phyloP scores from a whole-genome alignment of 2,888 invertebrate genomes.

The Plebejus melissa region DNA sequence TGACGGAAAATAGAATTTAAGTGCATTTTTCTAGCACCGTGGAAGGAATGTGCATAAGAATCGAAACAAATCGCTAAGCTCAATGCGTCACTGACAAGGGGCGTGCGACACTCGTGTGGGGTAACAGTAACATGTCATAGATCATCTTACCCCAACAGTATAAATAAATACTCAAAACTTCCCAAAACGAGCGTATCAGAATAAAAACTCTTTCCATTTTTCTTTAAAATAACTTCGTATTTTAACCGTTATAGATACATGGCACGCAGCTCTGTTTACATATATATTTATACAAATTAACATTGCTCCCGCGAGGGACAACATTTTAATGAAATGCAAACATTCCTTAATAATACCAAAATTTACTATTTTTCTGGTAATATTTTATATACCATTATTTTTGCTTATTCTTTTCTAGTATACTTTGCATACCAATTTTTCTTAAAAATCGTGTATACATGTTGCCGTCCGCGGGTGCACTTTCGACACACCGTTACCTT shows the following conservation, averaged over 20 bases:
- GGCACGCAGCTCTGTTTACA: conserved; percentile 73
- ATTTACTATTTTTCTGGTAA: neutral
- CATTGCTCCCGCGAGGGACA: neutral
- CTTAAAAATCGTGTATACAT: neutral
- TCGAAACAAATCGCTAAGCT: conserved; percentile 40
- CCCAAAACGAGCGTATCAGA: conserved; percentile 76
- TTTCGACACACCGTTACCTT: conserved; percentile 67
- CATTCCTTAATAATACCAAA: neutral
- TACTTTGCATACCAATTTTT: neutral
- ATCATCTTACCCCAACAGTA: conserved; percentile 56
- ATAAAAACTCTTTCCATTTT: conserved; percentile 56
- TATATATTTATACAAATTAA: conserved; percentile 56
- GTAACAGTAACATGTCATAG: conserved; percentile 42
- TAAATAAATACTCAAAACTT: conserved; percentile 77
- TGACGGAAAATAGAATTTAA: conserved; percentile 21
- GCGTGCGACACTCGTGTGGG: conserved; percentile 12
- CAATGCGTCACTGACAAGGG: conserved; percentile 28
- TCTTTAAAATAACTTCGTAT: conserved; percentile 67
- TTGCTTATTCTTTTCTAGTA: neutral
- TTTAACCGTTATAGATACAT: conserved; percentile 69
- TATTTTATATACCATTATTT: neutral
- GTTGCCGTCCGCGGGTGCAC: neutral
- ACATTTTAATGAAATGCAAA: neutral
- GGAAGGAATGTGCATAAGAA: conserved; percentile 82
- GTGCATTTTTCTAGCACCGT: conserved; percentile 72